Conservation (phyloP, 2,797 vertebrate genomes). For the Alexandromys oeconomus region DNA sequence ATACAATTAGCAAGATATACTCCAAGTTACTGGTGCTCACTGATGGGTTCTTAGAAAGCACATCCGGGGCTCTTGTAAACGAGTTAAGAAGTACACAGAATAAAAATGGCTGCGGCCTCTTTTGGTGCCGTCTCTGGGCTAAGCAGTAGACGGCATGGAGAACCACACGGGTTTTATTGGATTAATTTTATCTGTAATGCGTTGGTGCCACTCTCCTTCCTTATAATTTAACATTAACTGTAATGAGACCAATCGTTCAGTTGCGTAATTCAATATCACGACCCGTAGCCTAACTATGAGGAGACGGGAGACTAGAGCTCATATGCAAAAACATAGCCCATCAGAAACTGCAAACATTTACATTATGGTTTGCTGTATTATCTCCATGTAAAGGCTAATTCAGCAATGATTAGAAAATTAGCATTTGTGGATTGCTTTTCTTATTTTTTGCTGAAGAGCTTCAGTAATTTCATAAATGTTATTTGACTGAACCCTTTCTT, state of each 20-base stretch:
- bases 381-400: constrained; percentile 35
- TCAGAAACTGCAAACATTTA: constrained; percentile 9
- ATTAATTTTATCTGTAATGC: constrained; percentile 39
- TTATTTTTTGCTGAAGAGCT: constrained; percentile 51
- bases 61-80: neutral
- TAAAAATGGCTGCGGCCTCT: neutral
- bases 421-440: constrained; percentile 22
- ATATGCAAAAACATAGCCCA: neutral
- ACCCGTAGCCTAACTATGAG: constrained; percentile 16
- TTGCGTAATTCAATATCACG: constrained; percentile 16
- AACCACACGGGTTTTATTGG: neutral
- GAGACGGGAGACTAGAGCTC: neutral
- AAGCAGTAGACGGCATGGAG: neutral
- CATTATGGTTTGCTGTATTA: constrained; percentile 8
- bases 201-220: neutral
- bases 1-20: constrained; percentile 26
- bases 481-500: neutral
- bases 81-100: neutral
- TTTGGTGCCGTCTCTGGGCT: neutral
- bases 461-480: constrained; percentile 53
- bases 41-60: neutral
- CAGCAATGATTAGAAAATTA: constrained; percentile 48
- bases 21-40: neutral
- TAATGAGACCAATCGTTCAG: constrained; percentile 49
- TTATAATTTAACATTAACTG: constrained; percentile 40